phyloP scores from a whole-genome alignment of 2,888 invertebrate species.

The Protonemura montana region DNA sequence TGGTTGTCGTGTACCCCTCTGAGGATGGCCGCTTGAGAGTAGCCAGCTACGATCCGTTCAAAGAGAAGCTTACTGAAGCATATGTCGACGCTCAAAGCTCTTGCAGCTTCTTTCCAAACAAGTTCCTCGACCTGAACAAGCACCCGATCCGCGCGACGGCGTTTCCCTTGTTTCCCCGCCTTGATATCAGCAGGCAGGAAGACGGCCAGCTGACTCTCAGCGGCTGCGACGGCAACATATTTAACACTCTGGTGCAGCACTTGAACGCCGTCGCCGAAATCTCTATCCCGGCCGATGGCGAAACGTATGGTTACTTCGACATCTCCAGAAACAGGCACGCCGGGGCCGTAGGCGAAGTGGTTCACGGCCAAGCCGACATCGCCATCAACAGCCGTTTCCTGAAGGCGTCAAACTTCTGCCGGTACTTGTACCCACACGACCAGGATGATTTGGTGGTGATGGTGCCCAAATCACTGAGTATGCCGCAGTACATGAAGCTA shows the following conservation, averaged over 20 bases:
- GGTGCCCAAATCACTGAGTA: conserved; percentile 57
- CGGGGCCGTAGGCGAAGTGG: conserved; percentile 57
- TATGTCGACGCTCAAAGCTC: not conserved
- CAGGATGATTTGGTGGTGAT: conserved; percentile 59
- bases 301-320: not conserved
- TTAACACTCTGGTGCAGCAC: not conserved
- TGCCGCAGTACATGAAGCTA: conserved; percentile 59
- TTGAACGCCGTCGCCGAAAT: conserved; percentile 1
- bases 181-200: not conserved
- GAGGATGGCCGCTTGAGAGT: not conserved
- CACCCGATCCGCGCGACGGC: not conserved
- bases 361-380: conserved; percentile 56
- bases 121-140: not conserved
- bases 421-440: conserved; percentile 56
- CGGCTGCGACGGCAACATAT: not conserved
- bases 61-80: not conserved
- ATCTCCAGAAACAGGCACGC: not conserved
- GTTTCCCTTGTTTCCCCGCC: not conserved
- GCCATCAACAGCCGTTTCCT: conserved; percentile 59
- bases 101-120: not conserved
- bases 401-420: conserved; percentile 47
- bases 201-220: not conserved
- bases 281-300: not conserved
- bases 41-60: not conserved
- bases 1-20: not conserved